Conservation (phyloP, 2,113 vertebrate genomes). For the Nymphicus hollandicus region DNA sequence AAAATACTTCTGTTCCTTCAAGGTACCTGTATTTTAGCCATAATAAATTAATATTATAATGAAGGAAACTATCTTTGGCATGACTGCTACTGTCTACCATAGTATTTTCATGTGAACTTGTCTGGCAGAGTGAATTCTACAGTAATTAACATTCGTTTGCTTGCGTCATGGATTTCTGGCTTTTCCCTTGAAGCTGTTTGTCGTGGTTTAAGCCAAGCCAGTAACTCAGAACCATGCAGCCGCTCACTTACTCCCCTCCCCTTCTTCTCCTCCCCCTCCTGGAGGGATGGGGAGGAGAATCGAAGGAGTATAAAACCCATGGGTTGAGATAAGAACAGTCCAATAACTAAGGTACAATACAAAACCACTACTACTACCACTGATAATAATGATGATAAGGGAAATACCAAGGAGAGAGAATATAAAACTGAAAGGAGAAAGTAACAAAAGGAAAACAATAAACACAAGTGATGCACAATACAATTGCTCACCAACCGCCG, state of each 20-base stretch:
- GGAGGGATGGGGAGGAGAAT: not conserved
- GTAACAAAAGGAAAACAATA: not conserved
- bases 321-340: not conserved
- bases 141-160: conserved; percentile 9
- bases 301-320: not conserved
- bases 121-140: not conserved
- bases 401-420: not conserved
- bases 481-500: not conserved
- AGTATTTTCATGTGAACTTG: not conserved
- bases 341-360: not conserved
- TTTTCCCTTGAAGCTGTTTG: conserved; percentile 14
- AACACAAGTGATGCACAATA: not conserved
- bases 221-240: not conserved
- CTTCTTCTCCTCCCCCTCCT: not conserved
- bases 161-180: not conserved
- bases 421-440: not conserved
- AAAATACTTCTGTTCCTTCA: not conserved
- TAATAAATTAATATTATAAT: not conserved
- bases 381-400: not conserved
- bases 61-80: not conserved
- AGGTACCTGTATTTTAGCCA: not conserved
- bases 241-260: not conserved
- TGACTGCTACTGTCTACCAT: not conserved
- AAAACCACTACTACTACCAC: not conserved
- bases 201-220: not conserved